phyloP scores from a whole-genome alignment of 1,140 invertebrate genomes.

The Chionoecetes opilio region DNA sequence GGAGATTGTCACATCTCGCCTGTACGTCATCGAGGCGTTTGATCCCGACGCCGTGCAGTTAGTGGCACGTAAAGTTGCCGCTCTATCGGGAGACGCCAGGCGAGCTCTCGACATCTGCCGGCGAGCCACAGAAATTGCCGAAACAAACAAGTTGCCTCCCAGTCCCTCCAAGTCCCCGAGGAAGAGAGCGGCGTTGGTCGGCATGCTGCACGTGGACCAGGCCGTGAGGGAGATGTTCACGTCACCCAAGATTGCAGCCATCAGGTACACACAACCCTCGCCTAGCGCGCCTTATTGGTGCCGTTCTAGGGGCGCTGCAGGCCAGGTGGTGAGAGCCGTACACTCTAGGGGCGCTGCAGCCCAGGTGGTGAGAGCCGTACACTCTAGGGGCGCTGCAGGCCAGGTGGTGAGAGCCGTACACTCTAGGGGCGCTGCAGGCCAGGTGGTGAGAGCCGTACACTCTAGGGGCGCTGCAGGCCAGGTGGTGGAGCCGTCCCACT shows the following conservation, averaged over 20 bases:
- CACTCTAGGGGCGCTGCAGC: too few relatives aligned
- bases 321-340: too few relatives aligned
- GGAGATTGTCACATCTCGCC: conserved; percentile 85
- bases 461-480: too few relatives aligned
- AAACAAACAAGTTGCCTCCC: conserved; percentile 83
- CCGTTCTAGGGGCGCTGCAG: too few relatives aligned
- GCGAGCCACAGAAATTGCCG: conserved; percentile 94
- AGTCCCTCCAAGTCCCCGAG: conserved; percentile 68
- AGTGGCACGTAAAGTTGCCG: conserved; percentile 95
- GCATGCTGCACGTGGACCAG: conserved; percentile 91
- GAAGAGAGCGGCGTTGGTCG: conserved; percentile 84
- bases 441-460: too few relatives aligned
- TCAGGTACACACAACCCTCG: too few relatives aligned
- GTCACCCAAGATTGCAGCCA: conserved; percentile 93
- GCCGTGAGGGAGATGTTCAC: conserved; percentile 95
- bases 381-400: too few relatives aligned
- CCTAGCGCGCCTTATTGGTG: too few relatives aligned
- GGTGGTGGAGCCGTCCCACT: too few relatives aligned
- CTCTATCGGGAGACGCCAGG: conserved; percentile 97
- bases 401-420: too few relatives aligned
- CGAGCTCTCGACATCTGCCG: conserved; percentile 97
- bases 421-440: too few relatives aligned
- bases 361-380: too few relatives aligned
- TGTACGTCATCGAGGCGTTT: conserved; percentile 86
- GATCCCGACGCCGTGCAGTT: conserved; percentile 94